A percentile compares a stretch with the other conserved stretches of the same genome.
Conservation (phyloP, 2,113 vertebrate genomes). For the Hippocampus guttulatus region DNA sequence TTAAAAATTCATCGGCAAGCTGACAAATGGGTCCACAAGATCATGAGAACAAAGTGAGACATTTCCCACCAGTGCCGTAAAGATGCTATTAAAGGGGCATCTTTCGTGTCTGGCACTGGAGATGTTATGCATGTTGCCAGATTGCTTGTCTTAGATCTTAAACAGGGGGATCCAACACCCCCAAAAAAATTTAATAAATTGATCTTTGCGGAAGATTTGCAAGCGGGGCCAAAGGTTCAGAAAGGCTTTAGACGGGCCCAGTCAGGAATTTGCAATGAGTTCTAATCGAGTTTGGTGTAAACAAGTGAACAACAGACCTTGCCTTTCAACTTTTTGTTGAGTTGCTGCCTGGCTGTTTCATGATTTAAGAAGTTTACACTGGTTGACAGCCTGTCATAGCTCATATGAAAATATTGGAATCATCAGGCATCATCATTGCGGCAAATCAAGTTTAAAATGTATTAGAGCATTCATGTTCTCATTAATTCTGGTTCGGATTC, state of each 20-base stretch:
- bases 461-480: not conserved
- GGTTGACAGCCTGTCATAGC: not conserved
- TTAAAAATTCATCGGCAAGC: slow-evolving; percentile 55
- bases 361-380: not conserved
- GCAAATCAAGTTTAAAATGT: not conserved
- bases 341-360: not conserved
- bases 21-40: slow-evolving; percentile 54
- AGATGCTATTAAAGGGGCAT: slow-evolving; percentile 50
- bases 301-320: not conserved
- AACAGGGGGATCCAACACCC: not conserved
- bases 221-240: not conserved
- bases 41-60: slow-evolving; percentile 32
- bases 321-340: not conserved
- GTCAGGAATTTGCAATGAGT: not conserved
- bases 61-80: slow-evolving; percentile 28
- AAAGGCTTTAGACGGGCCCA: not conserved
- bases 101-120: slow-evolving; percentile 44
- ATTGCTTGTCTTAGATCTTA: slow-evolving; percentile 30
- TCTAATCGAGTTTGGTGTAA: not conserved
- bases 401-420: not conserved
- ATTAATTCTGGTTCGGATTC: not conserved
- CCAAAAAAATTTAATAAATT: not conserved
- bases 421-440: not conserved
- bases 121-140: slow-evolving; percentile 15
- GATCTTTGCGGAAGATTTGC: not conserved